Evolutionary conservation across 2,113 vertebrate genomes (phyloP).

Genomic region (Danio rerio): DNA sequence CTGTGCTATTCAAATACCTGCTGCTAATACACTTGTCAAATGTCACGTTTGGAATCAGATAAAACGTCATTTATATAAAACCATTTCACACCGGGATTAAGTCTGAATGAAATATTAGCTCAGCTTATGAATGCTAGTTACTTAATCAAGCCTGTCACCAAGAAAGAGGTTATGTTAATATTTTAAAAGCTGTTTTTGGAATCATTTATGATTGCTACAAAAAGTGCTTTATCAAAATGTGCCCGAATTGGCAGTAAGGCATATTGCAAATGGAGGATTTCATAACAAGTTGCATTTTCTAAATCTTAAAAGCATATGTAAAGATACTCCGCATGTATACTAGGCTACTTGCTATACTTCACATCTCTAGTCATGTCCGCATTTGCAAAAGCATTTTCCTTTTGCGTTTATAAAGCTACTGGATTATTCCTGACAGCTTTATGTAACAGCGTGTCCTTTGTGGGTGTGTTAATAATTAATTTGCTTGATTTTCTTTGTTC

Average conservation of each 20-base stretch:
- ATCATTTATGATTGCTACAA: not conserved
- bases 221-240: not conserved
- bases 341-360: not conserved
- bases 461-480: conserved; percentile 20
- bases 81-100: conserved; percentile 15
- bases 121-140: not conserved
- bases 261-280: not conserved
- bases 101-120: conserved; percentile 12
- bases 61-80: conserved; percentile 30
- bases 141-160: not conserved
- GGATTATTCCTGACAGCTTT: conserved; percentile 33
- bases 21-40: conserved; percentile 16
- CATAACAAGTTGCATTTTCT: conserved; percentile 5
- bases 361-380: not conserved
- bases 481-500: conserved; percentile 24
- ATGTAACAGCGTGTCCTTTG: conserved; percentile 5
- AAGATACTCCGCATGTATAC: not conserved
- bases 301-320: not conserved
- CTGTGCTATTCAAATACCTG: conserved; percentile 11
- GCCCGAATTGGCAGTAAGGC: not conserved
- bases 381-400: conserved; percentile 8
- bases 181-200: not conserved
- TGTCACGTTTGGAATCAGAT: conserved; percentile 17
- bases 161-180: not conserved
- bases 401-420: not conserved